Percentiles rank a stretch among this genome's conserved stretches.
Evolutionary conservation across 2,113 vertebrate species (phyloP).

Genomic region (Litocranius walleri): DNA sequence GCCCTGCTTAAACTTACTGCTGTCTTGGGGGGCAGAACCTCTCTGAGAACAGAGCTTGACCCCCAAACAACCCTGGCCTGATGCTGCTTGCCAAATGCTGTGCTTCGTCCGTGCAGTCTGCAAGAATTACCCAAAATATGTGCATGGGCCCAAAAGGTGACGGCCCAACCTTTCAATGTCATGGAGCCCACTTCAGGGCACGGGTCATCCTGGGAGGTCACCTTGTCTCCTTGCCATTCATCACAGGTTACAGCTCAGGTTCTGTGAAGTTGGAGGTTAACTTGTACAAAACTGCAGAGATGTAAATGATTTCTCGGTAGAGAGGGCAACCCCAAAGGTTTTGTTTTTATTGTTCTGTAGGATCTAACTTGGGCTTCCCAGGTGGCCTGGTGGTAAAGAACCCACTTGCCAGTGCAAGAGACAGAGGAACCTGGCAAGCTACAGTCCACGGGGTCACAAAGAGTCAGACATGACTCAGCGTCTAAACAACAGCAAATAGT

Average conservation of each 20-base stretch:
- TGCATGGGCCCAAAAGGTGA: neutral
- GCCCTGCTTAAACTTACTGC: neutral
- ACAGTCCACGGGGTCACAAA: neutral
- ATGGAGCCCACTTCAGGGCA: neutral
- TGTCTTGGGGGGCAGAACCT: neutral
- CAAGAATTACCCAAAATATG: neutral
- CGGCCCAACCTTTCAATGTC: neutral
- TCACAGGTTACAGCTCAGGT: neutral
- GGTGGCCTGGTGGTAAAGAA: neutral
- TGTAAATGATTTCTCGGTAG: neutral
- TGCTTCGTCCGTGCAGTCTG: neutral
- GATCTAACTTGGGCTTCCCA: neutral
- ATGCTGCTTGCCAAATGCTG: neutral
- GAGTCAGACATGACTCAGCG: neutral
- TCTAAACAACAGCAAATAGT: neutral
- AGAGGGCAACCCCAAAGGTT: neutral
- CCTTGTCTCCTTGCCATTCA: neutral
- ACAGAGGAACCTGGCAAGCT: neutral
- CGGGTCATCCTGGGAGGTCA: neutral
- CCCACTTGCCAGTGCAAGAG: neutral
- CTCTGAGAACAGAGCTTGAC: too few species aligned
- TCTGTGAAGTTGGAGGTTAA: neutral
- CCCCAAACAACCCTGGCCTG: neutral
- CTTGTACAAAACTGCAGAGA: neutral
- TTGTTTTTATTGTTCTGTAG: neutral